These are phyloP conservation scores for Nipponacmea schrenckii DNA, from an alignment of 2,888 invertebrate genomes.

Conservation along the genomic window DNA sequence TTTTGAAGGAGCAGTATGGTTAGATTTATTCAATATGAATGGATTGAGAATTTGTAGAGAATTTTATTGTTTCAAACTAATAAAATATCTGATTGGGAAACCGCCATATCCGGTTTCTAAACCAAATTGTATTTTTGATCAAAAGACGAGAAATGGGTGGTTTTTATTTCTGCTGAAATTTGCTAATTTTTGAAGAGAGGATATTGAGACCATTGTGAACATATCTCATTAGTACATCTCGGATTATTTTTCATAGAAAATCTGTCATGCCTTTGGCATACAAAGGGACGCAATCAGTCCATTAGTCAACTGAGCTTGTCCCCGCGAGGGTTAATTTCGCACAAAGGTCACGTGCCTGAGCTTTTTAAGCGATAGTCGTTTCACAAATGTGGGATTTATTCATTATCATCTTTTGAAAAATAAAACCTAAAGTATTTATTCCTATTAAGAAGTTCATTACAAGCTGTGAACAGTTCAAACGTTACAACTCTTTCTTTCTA, in stretches of 20 bases:
- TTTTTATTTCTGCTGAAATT: neutral
- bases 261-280: neutral
- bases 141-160: neutral
- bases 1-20: too few relatives aligned
- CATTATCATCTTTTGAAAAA: too few relatives aligned
- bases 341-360: neutral
- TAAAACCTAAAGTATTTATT: too few relatives aligned
- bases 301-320: slow-evolving; percentile 7
- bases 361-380: too few relatives aligned
- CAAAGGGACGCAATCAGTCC: slow-evolving; percentile 4
- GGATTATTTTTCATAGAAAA: slow-evolving; percentile 8
- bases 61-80: too few relatives aligned
- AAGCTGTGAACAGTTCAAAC: too few relatives aligned
- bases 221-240: slow-evolving; percentile 1
- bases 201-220: slow-evolving; percentile 6
- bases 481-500: too few relatives aligned
- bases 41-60: too few relatives aligned
- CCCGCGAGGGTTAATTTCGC: slow-evolving; percentile 2
- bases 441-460: too few relatives aligned
- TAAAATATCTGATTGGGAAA: neutral
- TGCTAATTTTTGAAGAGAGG: slow-evolving; percentile 1
- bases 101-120: neutral
- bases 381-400: too few relatives aligned
- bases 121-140: slow-evolving; percentile 3
- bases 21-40: too few relatives aligned